These are phyloP conservation scores for Netelia inedita DNA, from an alignment of 2,888 invertebrate genomes.

Conservation along the genomic window DNA sequence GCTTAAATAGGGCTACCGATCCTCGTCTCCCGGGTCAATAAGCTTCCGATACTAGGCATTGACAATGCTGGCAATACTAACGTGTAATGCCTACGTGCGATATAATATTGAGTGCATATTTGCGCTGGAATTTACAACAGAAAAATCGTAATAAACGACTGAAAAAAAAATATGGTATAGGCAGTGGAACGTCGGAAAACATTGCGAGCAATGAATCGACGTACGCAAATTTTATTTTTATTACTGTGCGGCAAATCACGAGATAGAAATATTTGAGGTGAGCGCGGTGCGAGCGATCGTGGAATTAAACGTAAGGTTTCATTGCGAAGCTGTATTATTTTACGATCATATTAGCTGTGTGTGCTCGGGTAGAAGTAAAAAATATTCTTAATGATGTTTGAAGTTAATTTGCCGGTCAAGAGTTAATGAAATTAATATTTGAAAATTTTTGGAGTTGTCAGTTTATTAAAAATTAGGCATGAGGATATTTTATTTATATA, in stretches of 20 bases:
- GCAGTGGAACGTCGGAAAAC: not conserved
- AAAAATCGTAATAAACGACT: not conserved
- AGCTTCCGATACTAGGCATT: slow-evolving; percentile 42
- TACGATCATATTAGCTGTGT: not conserved
- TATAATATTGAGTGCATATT: slow-evolving; percentile 29
- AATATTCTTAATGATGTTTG: too few species aligned
- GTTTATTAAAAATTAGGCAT: too few species aligned
- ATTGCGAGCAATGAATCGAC: not conserved
- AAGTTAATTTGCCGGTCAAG: too few species aligned
- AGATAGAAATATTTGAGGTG: not conserved
- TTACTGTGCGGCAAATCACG: not conserved
- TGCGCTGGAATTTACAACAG: not conserved
- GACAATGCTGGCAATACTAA: slow-evolving; percentile 46
- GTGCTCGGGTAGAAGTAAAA: too few species aligned
- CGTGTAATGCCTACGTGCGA: slow-evolving; percentile 23
- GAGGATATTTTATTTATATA: not conserved
- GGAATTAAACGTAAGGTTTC: not conserved
- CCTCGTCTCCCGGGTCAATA: slow-evolving; percentile 23
- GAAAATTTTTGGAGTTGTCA: not conserved
- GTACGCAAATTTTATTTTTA: slow-evolving; percentile 37
- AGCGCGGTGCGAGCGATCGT: not conserved
- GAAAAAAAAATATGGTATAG: not conserved
- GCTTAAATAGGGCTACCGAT: slow-evolving; percentile 52
- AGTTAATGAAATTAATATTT: not conserved
- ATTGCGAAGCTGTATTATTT: not conserved